phyloP scores from a whole-genome alignment of 1,140 invertebrate species.

The Andrena cerasifolii region DNA sequence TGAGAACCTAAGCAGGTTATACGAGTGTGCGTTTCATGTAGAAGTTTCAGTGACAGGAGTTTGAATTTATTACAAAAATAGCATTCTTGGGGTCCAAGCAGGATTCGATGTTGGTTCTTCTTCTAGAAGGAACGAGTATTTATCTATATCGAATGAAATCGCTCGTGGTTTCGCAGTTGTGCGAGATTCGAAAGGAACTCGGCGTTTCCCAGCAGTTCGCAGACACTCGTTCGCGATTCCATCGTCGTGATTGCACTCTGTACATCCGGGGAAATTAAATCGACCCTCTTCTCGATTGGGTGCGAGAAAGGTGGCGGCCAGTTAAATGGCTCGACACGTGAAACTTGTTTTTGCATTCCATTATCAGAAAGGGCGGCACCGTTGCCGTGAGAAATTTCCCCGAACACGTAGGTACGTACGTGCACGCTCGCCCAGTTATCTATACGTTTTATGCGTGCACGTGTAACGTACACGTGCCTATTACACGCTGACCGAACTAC shows the following conservation, averaged over 20 bases:
- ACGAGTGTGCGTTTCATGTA: no score
- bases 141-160: background rate
- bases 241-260: constrained; percentile 1
- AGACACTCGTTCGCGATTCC: background rate
- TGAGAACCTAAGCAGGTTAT: no score
- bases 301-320: background rate
- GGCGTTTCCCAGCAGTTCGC: background rate
- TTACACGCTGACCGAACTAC: constrained; percentile 8
- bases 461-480: background rate
- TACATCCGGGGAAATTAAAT: constrained; percentile 14
- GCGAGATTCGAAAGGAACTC: constrained; percentile 1
- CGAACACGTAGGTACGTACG: background rate
- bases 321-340: background rate
- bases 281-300: background rate
- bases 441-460: background rate
- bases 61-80: no score
- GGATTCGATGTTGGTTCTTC: no score
- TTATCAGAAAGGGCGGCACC: background rate
- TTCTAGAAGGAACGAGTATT: no score
- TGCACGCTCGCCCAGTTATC: background rate
- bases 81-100: no score
- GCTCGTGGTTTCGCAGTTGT: no score
- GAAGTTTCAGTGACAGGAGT: no score
- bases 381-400: background rate
- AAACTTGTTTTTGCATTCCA: constrained; percentile 8